Conservation (phyloP, 2,888 invertebrate genomes). For the Drosophila phalerata region DNA sequence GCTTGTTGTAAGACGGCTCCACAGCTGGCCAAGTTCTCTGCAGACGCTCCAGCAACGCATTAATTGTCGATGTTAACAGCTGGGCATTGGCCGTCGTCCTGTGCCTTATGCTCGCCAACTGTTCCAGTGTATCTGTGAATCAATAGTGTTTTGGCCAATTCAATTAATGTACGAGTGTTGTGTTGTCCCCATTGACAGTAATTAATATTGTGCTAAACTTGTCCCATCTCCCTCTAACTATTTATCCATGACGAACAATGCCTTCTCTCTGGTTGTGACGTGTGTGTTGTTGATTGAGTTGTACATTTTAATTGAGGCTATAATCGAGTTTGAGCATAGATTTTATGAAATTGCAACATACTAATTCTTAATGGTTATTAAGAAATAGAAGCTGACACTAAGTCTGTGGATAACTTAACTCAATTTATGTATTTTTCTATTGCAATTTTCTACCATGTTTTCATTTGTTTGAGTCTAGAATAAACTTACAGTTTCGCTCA, state of each 20-base stretch:
- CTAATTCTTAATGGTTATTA: conserved; percentile 2
- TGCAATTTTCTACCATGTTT: conserved; percentile 19
- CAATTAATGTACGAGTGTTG: conserved; percentile 53
- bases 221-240: background rate
- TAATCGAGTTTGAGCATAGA: conserved; percentile 54
- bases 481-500: conserved; percentile 84
- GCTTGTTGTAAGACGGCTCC: conserved; percentile 80
- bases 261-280: background rate
- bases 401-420: background rate
- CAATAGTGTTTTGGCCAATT: conserved; percentile 50
- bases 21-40: conserved; percentile 82
- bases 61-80: conserved; percentile 83
- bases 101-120: conserved; percentile 84
- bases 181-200: conserved; percentile 56
- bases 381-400: background rate
- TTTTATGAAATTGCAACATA: conserved; percentile 6
- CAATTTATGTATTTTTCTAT: background rate
- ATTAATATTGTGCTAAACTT: conserved; percentile 67
- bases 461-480: conserved; percentile 8
- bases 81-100: conserved; percentile 84
- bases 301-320: conserved; percentile 63
- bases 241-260: background rate
- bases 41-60: conserved; percentile 80
- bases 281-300: conserved; percentile 64
- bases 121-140: conserved; percentile 83